Base-by-base conservation (phyloP, 2,113 vertebrate genomes). In the Cairina moschata region DNA sequence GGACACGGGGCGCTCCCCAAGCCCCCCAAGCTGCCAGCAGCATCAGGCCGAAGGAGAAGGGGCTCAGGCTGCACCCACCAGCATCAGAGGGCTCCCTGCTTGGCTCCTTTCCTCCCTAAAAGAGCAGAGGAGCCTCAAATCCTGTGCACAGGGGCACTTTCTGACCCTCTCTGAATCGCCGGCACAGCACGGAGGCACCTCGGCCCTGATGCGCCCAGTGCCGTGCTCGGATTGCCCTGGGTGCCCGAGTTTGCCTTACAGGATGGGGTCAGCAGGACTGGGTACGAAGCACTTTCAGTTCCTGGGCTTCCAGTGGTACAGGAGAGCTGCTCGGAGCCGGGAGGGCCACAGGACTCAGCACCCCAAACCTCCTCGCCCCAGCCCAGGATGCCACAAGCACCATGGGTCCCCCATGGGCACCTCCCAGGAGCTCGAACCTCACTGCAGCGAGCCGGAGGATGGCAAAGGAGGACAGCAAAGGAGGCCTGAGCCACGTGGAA, bases 381-480 rank as follows among this genome's bases (percentile, higher is more conserved):
- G 5, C 38, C 25, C 9, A 3, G 40, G 20, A 9, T 12, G 17
- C 29, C n/a, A 31, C 38, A 13, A 20, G 29, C 13, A 77, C 48
- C 52, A 15, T 0, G 0, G 4, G 5, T n/a, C 56, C 54, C 31
- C n/a, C 72, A 17, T 4, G 4, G 16, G 38, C 23, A 17, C 26
- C 73, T 29, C 50, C 17, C 59, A 4, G 21, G 42, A 25, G 22
- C 66, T 42, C 60, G 62, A 46, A 52, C 9, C 29, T 1, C 1
- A 13, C 31, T 79, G 21, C 28, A 36, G 26, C 0, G 17, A 54
- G 54, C 9, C 8, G 2, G 9, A 1, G 44, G 29, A 16, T 12
- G 62, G 22, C 2, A 0, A 0, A 8, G 29, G 46, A 65, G 48
- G 34, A 9, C n/a, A 40, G 6, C 2, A 0, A 0, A 8, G 26